A percentile compares a stretch with the other conserved stretches of the same genome.
These are phyloP conservation scores for Neria commutata DNA, from an alignment of 2,888 invertebrate species.

Conservation along the genomic window DNA sequence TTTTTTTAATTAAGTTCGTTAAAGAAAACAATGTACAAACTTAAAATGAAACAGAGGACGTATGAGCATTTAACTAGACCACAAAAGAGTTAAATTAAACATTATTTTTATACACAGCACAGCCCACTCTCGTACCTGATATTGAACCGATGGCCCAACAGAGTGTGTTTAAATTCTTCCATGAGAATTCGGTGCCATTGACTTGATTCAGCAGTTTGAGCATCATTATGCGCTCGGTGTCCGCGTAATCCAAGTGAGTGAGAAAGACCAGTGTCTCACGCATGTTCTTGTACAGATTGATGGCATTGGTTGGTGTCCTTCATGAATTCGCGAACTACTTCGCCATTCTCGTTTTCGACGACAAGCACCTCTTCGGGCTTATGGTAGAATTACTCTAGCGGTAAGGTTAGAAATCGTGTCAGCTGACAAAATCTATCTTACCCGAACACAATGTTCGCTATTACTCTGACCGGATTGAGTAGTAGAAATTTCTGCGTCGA, in stretches of 20 bases:
- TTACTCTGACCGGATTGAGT: too few species aligned
- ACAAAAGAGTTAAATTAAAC: too few species aligned
- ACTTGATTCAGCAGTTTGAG: constrained; percentile 98
- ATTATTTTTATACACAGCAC: too few species aligned
- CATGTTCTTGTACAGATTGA: constrained; percentile 99
- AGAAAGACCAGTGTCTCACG: constrained; percentile 96
- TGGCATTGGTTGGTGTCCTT: constrained; percentile 99
- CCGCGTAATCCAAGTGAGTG: constrained; percentile 96
- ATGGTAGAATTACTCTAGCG: too few species aligned
- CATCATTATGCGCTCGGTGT: constrained; percentile 99
- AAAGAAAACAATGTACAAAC: background rate
- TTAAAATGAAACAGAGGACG: background rate
- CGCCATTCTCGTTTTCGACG: constrained; percentile 99
- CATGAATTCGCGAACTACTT: constrained; percentile 99
- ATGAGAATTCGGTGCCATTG: constrained; percentile 98
- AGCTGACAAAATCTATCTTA: too few species aligned
- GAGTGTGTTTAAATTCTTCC: constrained; percentile 99
- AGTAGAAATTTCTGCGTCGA: too few species aligned
- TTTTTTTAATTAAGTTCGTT: too few species aligned
- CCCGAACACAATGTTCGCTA: too few species aligned
- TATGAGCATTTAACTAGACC: too few species aligned
- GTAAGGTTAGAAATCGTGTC: too few species aligned
- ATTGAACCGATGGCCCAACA: constrained; percentile 99
- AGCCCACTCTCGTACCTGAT: constrained; percentile 83
- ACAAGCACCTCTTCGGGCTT: constrained; percentile 99